Percentiles rank a stretch among this genome's conserved stretches.
phyloP scores from a whole-genome alignment of 2,888 invertebrate genomes.

The Andrena dorsata region DNA sequence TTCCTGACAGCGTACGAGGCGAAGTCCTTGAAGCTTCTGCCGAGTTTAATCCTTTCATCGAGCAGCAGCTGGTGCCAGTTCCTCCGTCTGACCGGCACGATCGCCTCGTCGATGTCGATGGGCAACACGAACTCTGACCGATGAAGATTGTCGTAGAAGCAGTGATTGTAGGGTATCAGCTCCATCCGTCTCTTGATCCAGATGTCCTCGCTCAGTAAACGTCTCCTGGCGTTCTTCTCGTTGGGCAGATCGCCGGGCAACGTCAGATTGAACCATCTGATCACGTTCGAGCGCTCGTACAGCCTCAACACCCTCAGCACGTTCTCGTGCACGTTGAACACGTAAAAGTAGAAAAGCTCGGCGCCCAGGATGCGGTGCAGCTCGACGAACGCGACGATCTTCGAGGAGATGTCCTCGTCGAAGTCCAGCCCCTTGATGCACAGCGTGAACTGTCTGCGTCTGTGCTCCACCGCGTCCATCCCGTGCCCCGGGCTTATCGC shows the following conservation, averaged over 20 bases:
- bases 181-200: conserved; percentile 91
- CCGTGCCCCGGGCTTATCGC: conserved; percentile 57
- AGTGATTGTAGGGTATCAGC: conserved; percentile 91
- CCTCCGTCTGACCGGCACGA: conserved; percentile 88
- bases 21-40: conserved; percentile 85
- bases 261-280: conserved; percentile 79
- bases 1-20: conserved; percentile 89
- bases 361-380: conserved; percentile 89
- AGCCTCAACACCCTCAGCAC: conserved; percentile 87
- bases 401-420: conserved; percentile 87
- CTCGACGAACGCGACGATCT: conserved; percentile 91
- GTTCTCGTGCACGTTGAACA: conserved; percentile 87
- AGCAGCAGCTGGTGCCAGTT: conserved; percentile 87
- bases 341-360: conserved; percentile 88
- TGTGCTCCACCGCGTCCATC: conserved; percentile 19
- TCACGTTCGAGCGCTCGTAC: conserved; percentile 85
- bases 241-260: conserved; percentile 85
- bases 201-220: conserved; percentile 84
- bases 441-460: conserved; percentile 86
- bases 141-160: conserved; percentile 90
- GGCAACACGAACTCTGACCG: conserved; percentile 89
- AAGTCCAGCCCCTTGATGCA: conserved; percentile 91
- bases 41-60: conserved; percentile 83
- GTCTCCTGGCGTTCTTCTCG: conserved; percentile 81
- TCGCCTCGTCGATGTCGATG: conserved; percentile 91